Percentiles rank a stretch among this genome's conserved stretches.
Evolutionary conservation across 2,113 vertebrate genomes (phyloP).

Genomic region (Steatornis caripensis): DNA sequence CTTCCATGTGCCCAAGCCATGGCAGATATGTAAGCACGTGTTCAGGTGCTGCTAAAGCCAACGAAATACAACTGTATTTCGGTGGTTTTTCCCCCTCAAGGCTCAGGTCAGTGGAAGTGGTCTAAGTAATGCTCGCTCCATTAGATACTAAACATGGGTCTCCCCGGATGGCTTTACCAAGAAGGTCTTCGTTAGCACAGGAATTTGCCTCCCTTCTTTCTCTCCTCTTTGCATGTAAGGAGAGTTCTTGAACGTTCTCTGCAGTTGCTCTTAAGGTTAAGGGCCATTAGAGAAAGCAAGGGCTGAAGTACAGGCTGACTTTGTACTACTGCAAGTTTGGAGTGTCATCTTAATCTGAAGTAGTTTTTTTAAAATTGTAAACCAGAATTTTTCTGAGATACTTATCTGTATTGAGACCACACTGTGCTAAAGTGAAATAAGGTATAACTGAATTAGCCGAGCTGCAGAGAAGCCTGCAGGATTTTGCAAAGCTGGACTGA

Average conservation of each 20-base stretch:
- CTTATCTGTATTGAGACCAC: not conserved
- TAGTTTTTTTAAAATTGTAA: not conserved
- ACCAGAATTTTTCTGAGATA: not conserved
- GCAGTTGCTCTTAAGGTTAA: not conserved
- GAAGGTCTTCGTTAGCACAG: not conserved
- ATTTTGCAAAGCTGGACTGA: not conserved
- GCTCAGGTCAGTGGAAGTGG: not conserved
- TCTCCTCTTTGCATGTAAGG: not conserved
- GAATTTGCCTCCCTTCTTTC: not conserved
- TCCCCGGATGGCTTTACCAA: not conserved
- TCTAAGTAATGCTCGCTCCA: not conserved
- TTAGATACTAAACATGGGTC: not conserved
- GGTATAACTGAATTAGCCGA: not conserved
- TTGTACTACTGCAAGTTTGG: not conserved
- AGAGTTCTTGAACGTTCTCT: not conserved
- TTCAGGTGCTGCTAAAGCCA: not conserved
- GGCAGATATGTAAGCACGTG: fast-evolving
- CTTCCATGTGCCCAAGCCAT: not conserved
- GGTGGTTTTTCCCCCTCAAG: not conserved
- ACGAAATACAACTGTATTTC: not conserved
- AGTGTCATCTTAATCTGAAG: not conserved
- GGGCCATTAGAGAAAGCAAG: not conserved
- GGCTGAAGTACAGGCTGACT: not conserved
- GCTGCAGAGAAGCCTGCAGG: not conserved
- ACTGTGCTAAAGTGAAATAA: not conserved